Conservation (phyloP, 2,797 vertebrate genomes). For the Clarias pachynema region DNA sequence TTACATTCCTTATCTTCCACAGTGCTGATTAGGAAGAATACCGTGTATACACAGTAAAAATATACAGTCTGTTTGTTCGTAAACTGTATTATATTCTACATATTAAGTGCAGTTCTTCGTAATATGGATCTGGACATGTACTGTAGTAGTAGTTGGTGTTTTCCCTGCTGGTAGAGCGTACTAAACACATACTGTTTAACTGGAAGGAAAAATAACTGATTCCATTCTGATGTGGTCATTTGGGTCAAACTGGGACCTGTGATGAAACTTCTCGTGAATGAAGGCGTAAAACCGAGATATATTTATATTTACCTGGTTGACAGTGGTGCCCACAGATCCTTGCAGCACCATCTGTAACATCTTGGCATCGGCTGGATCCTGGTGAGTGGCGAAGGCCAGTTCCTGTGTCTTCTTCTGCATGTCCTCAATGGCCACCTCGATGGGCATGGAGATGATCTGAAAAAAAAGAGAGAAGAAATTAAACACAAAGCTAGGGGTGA, state of each 20-base stretch:
- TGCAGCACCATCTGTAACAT: constrained; percentile 99
- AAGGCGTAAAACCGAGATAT: no score
- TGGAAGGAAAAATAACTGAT: background rate
- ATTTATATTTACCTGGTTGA: constrained; percentile 85
- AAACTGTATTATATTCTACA: background rate
- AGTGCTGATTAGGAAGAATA: background rate
- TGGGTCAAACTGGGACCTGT: no score
- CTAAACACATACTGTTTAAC: background rate
- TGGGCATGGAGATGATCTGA: constrained; percentile 94
- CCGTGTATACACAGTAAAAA: background rate
- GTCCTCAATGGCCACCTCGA: constrained; percentile 97
- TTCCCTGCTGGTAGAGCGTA: background rate
- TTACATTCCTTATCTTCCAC: background rate
- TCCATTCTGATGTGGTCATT: no score
- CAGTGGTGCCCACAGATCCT: constrained; percentile 96
- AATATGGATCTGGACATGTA: background rate
- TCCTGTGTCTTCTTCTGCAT: constrained; percentile 99
- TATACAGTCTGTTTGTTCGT: background rate
- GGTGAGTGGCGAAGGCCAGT: constrained; percentile 95
- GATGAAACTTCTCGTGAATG: no score
- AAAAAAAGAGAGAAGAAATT: background rate
- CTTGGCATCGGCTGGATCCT: constrained; percentile 95
- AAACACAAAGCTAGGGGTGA: background rate
- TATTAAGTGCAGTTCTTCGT: background rate
- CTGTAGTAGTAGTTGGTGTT: background rate